Conservation (phyloP, 2,113 vertebrate species). For the Trochalopteron elliotii region DNA sequence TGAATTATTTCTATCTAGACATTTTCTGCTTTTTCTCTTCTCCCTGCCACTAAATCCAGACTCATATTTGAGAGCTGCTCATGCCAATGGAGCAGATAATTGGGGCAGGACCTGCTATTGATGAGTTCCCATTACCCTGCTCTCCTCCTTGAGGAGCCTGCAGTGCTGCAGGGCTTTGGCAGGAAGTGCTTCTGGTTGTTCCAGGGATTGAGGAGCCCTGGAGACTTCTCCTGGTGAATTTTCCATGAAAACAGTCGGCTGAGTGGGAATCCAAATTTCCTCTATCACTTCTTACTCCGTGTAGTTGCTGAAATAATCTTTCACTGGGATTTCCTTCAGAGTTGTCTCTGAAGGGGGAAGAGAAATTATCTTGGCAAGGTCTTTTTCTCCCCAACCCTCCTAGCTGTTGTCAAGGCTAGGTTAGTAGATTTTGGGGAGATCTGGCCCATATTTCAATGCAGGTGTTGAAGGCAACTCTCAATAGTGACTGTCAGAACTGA, state of each 20-base stretch:
- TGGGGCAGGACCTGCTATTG: neutral
- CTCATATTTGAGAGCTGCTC: neutral
- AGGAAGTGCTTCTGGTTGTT: neutral
- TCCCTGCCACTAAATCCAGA: neutral
- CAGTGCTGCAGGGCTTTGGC: neutral
- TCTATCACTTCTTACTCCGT: neutral
- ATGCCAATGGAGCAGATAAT: conserved; percentile 2
- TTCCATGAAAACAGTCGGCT: neutral
- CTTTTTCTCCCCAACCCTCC: neutral
- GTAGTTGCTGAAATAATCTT: neutral
- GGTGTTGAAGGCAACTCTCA: neutral
- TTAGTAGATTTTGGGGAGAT: neutral
- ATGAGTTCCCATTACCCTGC: neutral
- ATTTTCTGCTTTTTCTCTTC: neutral
- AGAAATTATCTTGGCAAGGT: neutral
- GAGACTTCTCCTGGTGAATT: neutral
- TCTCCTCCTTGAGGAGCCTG: neutral
- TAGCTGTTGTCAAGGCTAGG: neutral
- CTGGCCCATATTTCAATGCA: neutral
- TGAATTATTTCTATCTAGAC: neutral
- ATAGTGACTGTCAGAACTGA: neutral
- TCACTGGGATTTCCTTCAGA: neutral
- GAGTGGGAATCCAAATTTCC: neutral
- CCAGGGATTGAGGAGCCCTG: neutral
- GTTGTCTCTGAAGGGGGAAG: neutral